phyloP scores from a whole-genome alignment of 2,113 vertebrate genomes.

The Nanorana parkeri region DNA sequence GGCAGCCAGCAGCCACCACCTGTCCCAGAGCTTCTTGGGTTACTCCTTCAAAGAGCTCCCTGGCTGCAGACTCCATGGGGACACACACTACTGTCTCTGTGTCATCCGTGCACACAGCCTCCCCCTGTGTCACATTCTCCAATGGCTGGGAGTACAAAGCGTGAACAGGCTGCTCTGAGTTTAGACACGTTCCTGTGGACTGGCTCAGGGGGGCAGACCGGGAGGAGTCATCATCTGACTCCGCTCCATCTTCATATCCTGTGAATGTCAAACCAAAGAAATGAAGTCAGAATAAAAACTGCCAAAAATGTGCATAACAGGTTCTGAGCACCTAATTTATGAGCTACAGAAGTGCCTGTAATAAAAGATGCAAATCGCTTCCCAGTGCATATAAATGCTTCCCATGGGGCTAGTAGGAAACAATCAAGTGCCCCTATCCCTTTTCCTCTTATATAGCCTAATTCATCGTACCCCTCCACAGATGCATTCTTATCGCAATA shows the following conservation, averaged over 20 bases:
- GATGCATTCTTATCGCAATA: too few species aligned
- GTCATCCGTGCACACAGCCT: slow-evolving; percentile 55
- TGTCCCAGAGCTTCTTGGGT: slow-evolving; percentile 76
- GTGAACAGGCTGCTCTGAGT: slow-evolving; percentile 23
- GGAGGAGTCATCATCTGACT: slow-evolving; percentile 61
- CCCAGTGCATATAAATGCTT: not conserved
- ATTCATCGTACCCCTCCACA: too few species aligned
- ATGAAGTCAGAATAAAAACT: too few species aligned
- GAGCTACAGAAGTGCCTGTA: not conserved
- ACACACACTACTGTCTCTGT: slow-evolving; percentile 72
- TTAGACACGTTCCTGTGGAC: slow-evolving; percentile 54
- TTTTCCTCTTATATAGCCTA: too few species aligned
- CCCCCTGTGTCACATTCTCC: slow-evolving; percentile 56
- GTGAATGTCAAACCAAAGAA: not conserved
- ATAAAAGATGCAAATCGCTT: too few species aligned
- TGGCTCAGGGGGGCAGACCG: slow-evolving; percentile 60
- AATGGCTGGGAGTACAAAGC: slow-evolving; percentile 63
- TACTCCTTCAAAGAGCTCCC: slow-evolving; percentile 72
- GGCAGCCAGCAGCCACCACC: slow-evolving; percentile 76
- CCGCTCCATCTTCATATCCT: slow-evolving; percentile 63
- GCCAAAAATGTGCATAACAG: too few species aligned
- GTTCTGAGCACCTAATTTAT: too few species aligned
- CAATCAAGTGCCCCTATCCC: too few species aligned
- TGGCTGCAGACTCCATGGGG: slow-evolving; percentile 65
- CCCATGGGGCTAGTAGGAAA: too few species aligned